Base-by-base conservation (phyloP, 2,888 invertebrate genomes). In the Leptura quadrifasciata region DNA sequence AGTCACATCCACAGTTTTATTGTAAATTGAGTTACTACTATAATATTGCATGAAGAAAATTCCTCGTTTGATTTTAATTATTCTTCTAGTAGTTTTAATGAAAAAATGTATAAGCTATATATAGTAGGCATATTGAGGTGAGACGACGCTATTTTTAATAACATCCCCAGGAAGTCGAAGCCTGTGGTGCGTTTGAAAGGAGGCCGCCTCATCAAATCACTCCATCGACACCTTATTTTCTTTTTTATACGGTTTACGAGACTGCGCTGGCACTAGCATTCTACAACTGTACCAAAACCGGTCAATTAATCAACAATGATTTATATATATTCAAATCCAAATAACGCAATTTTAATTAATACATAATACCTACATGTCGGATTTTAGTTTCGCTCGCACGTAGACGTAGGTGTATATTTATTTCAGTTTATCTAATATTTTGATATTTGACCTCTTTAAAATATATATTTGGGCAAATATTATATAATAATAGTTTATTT, bases 201-300 rank as follows among this genome's bases (percentile, higher is more conserved):
- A 70, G 74, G 73, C 83, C 81, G 81, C 83, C 81, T 81, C 83
- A 81, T 83, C 81, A 82, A 80, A 81, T 81, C 76, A 79, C 76
- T 80, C 79, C 78, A 83, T 83, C 83, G 83, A 83, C 83, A 83
- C 83, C 80, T 83, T 75, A 74, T 63, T 74, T 68, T 68, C 61
- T 68, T 68, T 74, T 68, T 74, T 58, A 69, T 57, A 69, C 35
- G n/a, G 58, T 58, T 69, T 58, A 69, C 69, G 21, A 52, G 57
- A 39, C 58, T 58, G 67, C 67, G n/a, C 18, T 52, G 24, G n/a
- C n/a, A 35, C 69, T 35, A 35, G 47, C 27, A 18, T 24, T 17
- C 65, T 57, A 18, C 24, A 72, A 72, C 55, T 57, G 64, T 57
- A 71, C 61, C 21, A 27, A 31, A 57, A 68, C 35, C 17, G 18